Conservation (phyloP, 2,113 vertebrate species). For the Onychostruthus taczanowskii region DNA sequence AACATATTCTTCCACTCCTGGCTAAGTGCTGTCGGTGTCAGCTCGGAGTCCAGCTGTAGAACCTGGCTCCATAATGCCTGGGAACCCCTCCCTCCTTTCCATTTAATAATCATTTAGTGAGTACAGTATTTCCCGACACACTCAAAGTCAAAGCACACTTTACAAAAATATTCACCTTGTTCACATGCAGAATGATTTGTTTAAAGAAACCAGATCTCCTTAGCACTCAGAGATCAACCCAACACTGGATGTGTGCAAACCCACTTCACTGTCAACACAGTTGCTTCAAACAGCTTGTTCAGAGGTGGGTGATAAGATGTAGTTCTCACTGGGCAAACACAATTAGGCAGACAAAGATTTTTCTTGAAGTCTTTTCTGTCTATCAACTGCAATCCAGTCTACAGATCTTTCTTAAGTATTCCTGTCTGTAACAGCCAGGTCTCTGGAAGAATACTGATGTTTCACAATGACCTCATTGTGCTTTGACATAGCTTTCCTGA, state of each 20-base stretch:
- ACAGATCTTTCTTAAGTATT: conserved; percentile 64
- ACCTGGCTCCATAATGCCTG: conserved; percentile 26
- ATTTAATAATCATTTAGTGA: conserved; percentile 39
- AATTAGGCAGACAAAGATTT: conserved; percentile 21
- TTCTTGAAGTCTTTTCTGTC: conserved; percentile 46
- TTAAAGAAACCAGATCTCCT: conserved; percentile 47
- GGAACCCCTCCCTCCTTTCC: conserved; percentile 50
- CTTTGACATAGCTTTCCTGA: conserved; percentile 72
- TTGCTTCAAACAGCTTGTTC: conserved; percentile 12
- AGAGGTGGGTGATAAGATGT: conserved; percentile 15
- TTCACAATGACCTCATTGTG: conserved; percentile 83
- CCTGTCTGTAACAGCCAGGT: conserved; percentile 71
- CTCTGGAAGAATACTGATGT: conserved; percentile 76
- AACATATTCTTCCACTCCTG: conserved; percentile 67
- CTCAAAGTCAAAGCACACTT: conserved; percentile 29
- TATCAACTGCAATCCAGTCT: conserved; percentile 69
- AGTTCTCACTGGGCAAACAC: conserved; percentile 11
- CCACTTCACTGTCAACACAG: neutral
- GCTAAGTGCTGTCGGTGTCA: conserved; percentile 46
- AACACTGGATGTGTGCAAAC: neutral
- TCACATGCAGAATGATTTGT: conserved; percentile 12
- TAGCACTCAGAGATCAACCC: conserved; percentile 33
- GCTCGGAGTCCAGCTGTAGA: neutral
- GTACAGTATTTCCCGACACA: conserved; percentile 9
- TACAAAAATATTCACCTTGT: conserved; percentile 43